These are phyloP conservation scores for Eupithecia subumbrata DNA, from an alignment of 2,888 invertebrate genomes.

Conservation along the genomic window DNA sequence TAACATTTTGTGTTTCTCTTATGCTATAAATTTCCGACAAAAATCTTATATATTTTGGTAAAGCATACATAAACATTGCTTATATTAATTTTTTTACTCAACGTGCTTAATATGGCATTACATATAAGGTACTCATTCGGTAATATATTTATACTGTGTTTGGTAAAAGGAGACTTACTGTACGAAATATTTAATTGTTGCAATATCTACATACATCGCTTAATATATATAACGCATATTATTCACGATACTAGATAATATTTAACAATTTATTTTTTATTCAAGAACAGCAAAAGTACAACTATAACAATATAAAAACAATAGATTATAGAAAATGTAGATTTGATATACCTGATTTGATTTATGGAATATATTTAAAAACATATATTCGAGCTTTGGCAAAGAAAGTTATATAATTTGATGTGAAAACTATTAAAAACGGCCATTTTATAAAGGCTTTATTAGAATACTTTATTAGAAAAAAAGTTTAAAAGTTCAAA, in stretches of 20 bases:
- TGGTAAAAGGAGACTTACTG: neutral
- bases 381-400: neutral
- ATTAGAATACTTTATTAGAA: neutral
- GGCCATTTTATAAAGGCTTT: neutral
- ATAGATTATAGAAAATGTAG: conserved; percentile 2
- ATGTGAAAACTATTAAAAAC: neutral
- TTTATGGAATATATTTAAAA: neutral
- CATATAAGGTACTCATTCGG: conserved; percentile 61
- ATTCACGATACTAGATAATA: neutral
- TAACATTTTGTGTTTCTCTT: conserved; percentile 5
- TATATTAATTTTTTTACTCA: neutral
- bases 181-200: neutral
- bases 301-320: conserved; percentile 3
- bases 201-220: neutral
- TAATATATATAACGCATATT: neutral
- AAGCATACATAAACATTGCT: conserved; percentile 1
- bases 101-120: conserved; percentile 14
- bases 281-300: conserved; percentile 1
- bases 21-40: neutral
- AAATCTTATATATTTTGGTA: neutral
- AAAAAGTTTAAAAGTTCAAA: neutral
- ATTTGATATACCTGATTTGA: neutral
- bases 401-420: neutral
- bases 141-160: conserved; percentile 41
- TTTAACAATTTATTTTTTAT: neutral